Evolutionary conservation across 2,797 vertebrate genomes (phyloP), one percentile per base, ranked within the genome.

Genomic region (Lepilemur ruficaudatus): DNA sequence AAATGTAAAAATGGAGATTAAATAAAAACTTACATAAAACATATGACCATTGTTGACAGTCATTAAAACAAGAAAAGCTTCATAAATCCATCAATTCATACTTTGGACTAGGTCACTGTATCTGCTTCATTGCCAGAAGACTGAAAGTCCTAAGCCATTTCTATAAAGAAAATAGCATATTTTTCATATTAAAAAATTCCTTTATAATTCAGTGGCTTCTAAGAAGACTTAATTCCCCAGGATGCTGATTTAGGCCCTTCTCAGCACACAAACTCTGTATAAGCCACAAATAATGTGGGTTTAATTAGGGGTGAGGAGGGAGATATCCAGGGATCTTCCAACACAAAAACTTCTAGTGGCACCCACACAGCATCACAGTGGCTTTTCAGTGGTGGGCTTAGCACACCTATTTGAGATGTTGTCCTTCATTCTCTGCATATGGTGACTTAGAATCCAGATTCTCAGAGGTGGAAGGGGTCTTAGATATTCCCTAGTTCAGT

Each of bases 1-100:
- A 81, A 65, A 73, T 80, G 30, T 92, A 83, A 93, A 61, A 84
- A 83, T 17, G 61, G 96, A 88, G 50, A 91, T 65, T 30, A 87
- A 70, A 50, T 69, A 72, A 89, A 85, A 48, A 78, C n/a, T 41
- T 35, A 9, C 7, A 28, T 12, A 83, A 80, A 84, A 76, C 25
- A 23, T 18, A 7, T 22, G 22, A 78, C 35, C 6, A 1, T 55
- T 78, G 57, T 50, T n/a, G 41, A 70, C 1, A 46, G 18, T 76
- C 38, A 28, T 9, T 46, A 38, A 94, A 94, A 78, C 3, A 78
- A 88, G 48, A 65, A 55, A 3, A 23, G 23, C 15, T 80, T 86
- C 10, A 0, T 80, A 79, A 67, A 50, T 61, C 20, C 48, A 81
- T 59, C 8, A 46, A 22, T 35, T 73, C 9, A 9, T 50, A 25